Conservation (phyloP, 2,113 vertebrate species). For the Nothocercus julius region DNA sequence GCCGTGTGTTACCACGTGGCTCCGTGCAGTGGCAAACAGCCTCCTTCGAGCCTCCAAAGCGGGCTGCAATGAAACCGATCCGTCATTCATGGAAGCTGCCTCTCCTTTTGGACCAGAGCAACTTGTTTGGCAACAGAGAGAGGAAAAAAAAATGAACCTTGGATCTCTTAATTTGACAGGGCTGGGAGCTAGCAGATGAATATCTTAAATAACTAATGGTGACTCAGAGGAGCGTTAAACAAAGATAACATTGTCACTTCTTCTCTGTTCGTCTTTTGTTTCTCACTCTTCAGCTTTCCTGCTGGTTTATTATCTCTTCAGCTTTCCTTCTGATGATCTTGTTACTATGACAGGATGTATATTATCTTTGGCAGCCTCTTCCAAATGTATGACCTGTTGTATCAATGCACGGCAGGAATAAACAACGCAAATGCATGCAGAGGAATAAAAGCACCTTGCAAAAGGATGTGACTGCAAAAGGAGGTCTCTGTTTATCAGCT, state of each 20-base stretch:
- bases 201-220: constrained; percentile 64
- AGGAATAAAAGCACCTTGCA: not conserved
- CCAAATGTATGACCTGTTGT: not conserved
- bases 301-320: constrained; percentile 41
- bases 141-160: not conserved
- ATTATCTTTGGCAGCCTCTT: constrained; percentile 43
- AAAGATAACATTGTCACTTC: constrained; percentile 63
- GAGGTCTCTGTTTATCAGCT: not conserved
- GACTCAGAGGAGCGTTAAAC: constrained; percentile 56
- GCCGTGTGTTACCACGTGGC: accelerated
- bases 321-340: constrained; percentile 33
- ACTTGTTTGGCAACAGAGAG: not conserved
- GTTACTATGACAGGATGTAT: constrained; percentile 25
- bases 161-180: constrained; percentile 43
- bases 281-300: constrained; percentile 31
- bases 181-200: constrained; percentile 28
- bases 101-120: not conserved
- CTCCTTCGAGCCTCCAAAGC: not conserved
- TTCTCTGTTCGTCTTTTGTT: constrained; percentile 32
- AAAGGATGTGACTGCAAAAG: not conserved
- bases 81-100: not conserved
- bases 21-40: not conserved
- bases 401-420: not conserved
- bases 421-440: not conserved
- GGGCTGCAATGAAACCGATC: not conserved